Base-by-base conservation (phyloP, 1,140 invertebrate species). In the Sitophilus oryzae region DNA sequence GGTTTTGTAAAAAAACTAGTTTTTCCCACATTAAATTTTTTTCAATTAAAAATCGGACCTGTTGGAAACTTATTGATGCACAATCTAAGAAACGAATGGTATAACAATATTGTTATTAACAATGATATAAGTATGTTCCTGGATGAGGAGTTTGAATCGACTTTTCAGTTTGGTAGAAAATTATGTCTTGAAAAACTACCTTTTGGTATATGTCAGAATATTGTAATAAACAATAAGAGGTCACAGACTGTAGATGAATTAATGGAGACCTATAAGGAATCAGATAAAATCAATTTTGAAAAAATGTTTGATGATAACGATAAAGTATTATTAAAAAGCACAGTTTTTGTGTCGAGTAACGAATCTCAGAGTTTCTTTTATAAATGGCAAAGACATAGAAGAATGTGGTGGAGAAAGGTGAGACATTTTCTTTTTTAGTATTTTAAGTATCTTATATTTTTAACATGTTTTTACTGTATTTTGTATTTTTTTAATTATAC, bases 361-460 rank as follows among this genome's bases (percentile, higher is more conserved):
- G 70, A 76, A 62, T 61, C 73, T 14, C 75, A 73, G 66, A 76
- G 77, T 56, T 76, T 79, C 66, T 85, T 83, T 66, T 78, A 84
- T 62, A 79, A 82, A 46, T 82, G 82, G 71, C 86, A 88, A 63
- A 77, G 83, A 57, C 80, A 86, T 64, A 77, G 85, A 51, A 86
- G 85, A 68, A 81, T 84, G 54, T 91, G 87, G 87, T 91, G 87
- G 87, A 81, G 83, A 65, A 84, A 82, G 70, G 78, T 77, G 75
- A 79, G 60, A 23, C n/a, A n/a, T n/a, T n/a, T n/a, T n/a, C n/a
- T n/a, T n/a, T n/a, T n/a, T n/a, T n/a, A 30, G 25, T 30, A 30
- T 30, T 30, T 40, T 15, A 40, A 20, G 19, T 40, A 30, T 30
- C 9, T 64, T 62, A 54, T 51, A 59, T 50, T 61, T 9, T 9